A percentile compares a stretch with the other conserved stretches of the same genome.
Conservation (phyloP, 2,797 vertebrate species). For the Channa striata region DNA sequence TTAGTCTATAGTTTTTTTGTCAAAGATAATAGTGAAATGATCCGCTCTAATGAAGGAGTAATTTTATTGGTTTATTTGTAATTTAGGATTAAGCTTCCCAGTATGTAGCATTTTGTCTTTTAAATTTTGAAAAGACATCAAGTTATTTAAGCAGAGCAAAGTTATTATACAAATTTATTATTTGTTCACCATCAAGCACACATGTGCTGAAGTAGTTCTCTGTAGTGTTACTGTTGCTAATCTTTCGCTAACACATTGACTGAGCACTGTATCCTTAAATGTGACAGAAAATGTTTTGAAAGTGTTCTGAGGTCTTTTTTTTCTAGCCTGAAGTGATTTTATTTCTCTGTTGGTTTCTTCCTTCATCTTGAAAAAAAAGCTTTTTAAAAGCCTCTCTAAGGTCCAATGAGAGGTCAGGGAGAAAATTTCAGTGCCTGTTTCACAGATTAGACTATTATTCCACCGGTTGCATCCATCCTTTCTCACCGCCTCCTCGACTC, state of each 20-base stretch:
- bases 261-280: slow-evolving; percentile 1
- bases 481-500: slow-evolving; percentile 14
- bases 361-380: slow-evolving; percentile 28
- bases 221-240: too few relatives aligned
- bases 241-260: too few relatives aligned
- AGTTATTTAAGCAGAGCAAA: neutral
- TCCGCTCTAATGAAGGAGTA: too few relatives aligned
- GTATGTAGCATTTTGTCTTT: neutral
- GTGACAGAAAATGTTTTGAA: slow-evolving; percentile 2
- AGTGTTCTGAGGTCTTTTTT: neutral
- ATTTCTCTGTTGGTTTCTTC: slow-evolving; percentile 9
- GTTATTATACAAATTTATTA: too few relatives aligned
- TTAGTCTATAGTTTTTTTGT: neutral
- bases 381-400: slow-evolving; percentile 20
- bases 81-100: neutral
- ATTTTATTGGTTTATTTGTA: too few relatives aligned
- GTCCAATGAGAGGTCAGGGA: slow-evolving; percentile 33
- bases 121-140: neutral
- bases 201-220: too few relatives aligned
- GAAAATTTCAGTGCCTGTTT: slow-evolving; percentile 42
- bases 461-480: slow-evolving; percentile 29
- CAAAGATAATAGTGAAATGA: too few relatives aligned
- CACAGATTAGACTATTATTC: slow-evolving; percentile 7
- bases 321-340: slow-evolving; percentile 32
- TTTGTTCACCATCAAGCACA: too few relatives aligned